Conservation (phyloP, 92 coral and sea anemone species). For the Heteractis magnifica region DNA sequence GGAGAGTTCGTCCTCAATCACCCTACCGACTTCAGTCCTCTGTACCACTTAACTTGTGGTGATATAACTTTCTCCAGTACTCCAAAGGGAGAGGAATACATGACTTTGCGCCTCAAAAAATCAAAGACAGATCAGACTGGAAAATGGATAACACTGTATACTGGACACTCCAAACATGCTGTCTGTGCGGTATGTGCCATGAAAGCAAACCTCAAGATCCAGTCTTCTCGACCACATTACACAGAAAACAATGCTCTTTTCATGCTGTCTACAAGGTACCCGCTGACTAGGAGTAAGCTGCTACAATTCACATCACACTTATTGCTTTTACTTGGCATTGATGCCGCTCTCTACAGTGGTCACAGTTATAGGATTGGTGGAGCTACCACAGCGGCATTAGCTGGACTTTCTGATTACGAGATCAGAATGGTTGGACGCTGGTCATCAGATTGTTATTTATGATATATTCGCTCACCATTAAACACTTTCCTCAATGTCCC, state of each 20-base stretch:
- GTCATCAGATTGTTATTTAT: conserved; percentile 20
- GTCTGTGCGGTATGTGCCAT: not conserved
- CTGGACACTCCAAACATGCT: conserved; percentile 20
- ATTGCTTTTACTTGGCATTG: not conserved
- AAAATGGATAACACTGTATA: conserved; percentile 8
- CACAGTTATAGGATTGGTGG: not conserved
- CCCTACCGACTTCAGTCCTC: not conserved
- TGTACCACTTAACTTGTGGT: not conserved
- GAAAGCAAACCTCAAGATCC: conserved; percentile 15
- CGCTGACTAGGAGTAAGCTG: not conserved
- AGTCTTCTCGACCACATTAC: not conserved
- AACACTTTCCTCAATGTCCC: conserved; percentile 25
- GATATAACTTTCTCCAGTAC: not conserved
- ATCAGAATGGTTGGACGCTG: conserved; percentile 26
- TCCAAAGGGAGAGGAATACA: not conserved
- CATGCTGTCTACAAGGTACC: not conserved
- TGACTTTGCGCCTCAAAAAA: too few relatives aligned
- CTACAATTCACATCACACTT: not conserved
- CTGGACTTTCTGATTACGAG: conserved; percentile 19
- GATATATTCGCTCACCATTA: conserved; percentile 21
- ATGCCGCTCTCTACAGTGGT: conserved; percentile 2
- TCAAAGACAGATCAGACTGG: not conserved
- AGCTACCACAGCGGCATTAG: conserved; percentile 6
- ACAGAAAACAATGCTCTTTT: not conserved
- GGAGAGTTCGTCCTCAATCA: not conserved